Percentiles rank a stretch among this genome's conserved stretches.
Evolutionary conservation across 1,140 invertebrate species (phyloP).

Genomic region (Papilio xuthus): DNA sequence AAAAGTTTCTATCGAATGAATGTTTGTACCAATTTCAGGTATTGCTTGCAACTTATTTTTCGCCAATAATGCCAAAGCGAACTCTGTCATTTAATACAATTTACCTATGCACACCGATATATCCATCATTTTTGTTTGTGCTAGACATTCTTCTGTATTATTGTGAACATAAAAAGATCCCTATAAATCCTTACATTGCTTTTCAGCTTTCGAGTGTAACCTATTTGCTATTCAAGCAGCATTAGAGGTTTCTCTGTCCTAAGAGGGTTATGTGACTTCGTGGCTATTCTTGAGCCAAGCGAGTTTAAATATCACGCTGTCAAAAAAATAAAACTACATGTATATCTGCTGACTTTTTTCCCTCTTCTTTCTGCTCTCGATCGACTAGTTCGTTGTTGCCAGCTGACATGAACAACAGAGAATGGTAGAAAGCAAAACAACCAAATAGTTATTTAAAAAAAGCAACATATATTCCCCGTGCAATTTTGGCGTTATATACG

Average conservation of each 20-base stretch:
- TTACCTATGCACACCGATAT: too few relatives aligned
- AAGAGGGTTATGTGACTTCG: slow-evolving; percentile 39
- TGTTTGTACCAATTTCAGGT: not conserved
- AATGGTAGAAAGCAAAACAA: not conserved
- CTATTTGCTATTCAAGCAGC: slow-evolving; percentile 52
- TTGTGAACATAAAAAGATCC: slow-evolving; percentile 41
- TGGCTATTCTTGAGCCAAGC: slow-evolving; percentile 40
- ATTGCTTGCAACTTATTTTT: not conserved
- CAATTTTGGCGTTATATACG: not conserved
- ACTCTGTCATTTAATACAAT: too few relatives aligned
- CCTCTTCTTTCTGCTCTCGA: not conserved
- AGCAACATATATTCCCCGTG: too few relatives aligned
- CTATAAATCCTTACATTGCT: slow-evolving; percentile 48
- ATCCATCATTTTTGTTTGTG: slow-evolving; percentile 30
- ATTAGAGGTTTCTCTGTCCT: slow-evolving; percentile 42
- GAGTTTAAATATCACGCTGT: slow-evolving; percentile 41
- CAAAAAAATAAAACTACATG: slow-evolving; percentile 39
- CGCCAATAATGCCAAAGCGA: not conserved
- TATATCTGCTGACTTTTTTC: not conserved
- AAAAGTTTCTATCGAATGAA: not conserved
- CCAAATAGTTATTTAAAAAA: too few relatives aligned
- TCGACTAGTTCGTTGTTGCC: too few relatives aligned
- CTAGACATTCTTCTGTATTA: slow-evolving; percentile 27
- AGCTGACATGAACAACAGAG: too few relatives aligned
- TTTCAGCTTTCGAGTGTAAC: slow-evolving; percentile 46